phyloP scores from a whole-genome alignment of 2,797 vertebrate species.

The Rhinogobio ventralis region DNA sequence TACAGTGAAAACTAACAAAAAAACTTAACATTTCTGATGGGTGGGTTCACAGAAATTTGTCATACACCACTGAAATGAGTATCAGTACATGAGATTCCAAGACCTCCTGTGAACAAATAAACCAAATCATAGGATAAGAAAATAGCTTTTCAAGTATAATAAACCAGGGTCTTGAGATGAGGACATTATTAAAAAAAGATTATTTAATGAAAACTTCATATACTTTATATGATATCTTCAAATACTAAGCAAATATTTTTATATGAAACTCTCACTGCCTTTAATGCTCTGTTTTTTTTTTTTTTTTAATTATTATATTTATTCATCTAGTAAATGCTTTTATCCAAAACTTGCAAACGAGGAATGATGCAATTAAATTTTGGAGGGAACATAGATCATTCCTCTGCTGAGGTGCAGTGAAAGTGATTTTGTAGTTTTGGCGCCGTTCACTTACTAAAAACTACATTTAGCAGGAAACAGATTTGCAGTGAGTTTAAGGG shows the following conservation, averaged over 20 bases:
- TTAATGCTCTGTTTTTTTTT: neutral
- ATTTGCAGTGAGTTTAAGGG: neutral
- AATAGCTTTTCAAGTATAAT: neutral
- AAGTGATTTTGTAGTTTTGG: neutral
- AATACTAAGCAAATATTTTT: neutral
- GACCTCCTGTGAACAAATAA: neutral
- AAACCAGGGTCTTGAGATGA: neutral
- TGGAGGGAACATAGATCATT: neutral
- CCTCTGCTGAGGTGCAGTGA: neutral
- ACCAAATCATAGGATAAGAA: neutral
- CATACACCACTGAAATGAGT: neutral
- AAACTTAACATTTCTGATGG: neutral
- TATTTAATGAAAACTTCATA: neutral
- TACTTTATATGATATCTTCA: too few relatives aligned
- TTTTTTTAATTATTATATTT: neutral
- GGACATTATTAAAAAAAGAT: neutral
- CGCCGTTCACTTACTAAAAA: neutral
- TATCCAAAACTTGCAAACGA: constrained; percentile 9
- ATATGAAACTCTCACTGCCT: neutral
- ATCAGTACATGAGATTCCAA: neutral
- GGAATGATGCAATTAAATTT: neutral
- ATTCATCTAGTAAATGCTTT: neutral
- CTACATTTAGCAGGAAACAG: neutral
- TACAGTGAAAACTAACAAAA: neutral
- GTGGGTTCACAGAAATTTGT: neutral